These are phyloP conservation scores for Phrynosoma platyrhinos DNA, from an alignment of 2,113 vertebrate species.

Conservation along the genomic window DNA sequence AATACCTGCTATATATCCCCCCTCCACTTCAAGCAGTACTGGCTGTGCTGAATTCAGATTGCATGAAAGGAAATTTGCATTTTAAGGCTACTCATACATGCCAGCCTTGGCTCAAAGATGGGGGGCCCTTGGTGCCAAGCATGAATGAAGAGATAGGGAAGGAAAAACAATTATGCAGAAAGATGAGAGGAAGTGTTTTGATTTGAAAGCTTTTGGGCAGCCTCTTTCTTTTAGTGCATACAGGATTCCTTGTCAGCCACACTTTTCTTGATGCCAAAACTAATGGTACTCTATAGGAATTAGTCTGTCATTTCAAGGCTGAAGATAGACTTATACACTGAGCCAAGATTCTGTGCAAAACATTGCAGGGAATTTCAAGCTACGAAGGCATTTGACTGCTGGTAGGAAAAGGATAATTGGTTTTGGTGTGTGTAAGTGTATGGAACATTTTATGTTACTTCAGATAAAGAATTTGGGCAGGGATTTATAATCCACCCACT, in stretches of 20 bases:
- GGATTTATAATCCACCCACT: background rate
- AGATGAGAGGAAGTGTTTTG: slow-evolving; percentile 19
- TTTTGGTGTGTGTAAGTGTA: background rate
- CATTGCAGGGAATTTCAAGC: background rate
- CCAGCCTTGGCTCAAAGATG: slow-evolving; percentile 25
- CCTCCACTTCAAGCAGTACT: background rate
- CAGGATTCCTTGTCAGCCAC: background rate
- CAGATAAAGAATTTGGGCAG: background rate
- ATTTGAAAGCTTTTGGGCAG: slow-evolving; percentile 10
- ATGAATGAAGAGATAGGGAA: slow-evolving; percentile 19
- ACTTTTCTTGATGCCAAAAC: background rate
- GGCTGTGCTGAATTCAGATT: slow-evolving; percentile 24
- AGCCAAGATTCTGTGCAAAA: background rate
- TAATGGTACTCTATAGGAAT: background rate
- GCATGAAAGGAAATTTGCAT: slow-evolving; percentile 28
- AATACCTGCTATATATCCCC: background rate
- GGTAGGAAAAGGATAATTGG: background rate
- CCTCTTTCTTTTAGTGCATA: background rate
- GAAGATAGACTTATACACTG: background rate
- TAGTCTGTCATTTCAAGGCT: slow-evolving; percentile 7
- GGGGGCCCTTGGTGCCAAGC: background rate
- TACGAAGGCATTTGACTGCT: background rate
- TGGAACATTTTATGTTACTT: background rate
- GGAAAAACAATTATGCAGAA: slow-evolving; percentile 13
- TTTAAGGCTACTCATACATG: slow-evolving; percentile 4